These are phyloP conservation scores for Mactromeris polynyma DNA, from an alignment of 2,888 invertebrate species.

Conservation along the genomic window DNA sequence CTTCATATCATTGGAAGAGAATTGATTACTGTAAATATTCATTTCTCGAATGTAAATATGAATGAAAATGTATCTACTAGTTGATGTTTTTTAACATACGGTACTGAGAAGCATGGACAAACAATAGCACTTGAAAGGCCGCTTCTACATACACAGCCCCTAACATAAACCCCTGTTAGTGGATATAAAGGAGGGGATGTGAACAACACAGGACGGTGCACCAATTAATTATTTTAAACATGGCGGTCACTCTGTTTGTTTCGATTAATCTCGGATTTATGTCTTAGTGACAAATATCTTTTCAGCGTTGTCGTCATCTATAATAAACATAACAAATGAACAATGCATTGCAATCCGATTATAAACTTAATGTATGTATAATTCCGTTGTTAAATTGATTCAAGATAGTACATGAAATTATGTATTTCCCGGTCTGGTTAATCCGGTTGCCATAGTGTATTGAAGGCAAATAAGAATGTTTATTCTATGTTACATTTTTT, in stretches of 20 bases:
- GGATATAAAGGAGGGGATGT: not conserved
- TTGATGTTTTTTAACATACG: no score
- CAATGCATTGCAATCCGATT: not conserved
- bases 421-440: no score
- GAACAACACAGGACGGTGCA: not conserved
- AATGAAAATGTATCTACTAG: no score
- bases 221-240: not conserved
- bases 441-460: no score
- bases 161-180: not conserved
- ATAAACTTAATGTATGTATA: not conserved
- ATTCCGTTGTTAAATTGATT: not conserved
- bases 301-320: not conserved
- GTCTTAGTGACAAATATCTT: not conserved
- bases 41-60: no score
- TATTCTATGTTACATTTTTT: no score
- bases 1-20: no score
- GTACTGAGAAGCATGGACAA: not conserved
- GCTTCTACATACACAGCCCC: not conserved
- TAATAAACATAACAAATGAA: constrained; percentile 7
- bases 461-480: no score
- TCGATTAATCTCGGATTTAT: not conserved
- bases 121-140: not conserved
- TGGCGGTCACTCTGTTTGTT: not conserved
- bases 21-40: no score
- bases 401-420: no score